Base-by-base conservation (phyloP, 2,888 invertebrate species). In the Tryphoninae sp. region DNA sequence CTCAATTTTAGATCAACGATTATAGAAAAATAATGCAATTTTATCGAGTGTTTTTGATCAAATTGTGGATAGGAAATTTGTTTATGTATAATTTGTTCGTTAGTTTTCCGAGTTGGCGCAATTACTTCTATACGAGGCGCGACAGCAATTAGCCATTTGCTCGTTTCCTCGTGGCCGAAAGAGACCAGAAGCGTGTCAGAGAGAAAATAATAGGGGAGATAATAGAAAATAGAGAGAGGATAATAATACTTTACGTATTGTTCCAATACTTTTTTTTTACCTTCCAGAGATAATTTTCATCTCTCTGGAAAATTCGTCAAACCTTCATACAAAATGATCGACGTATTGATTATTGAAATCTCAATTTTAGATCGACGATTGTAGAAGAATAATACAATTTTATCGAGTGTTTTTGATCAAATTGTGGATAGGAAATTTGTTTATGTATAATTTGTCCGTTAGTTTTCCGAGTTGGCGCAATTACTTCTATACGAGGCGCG, bases 61-160 rank as follows among this genome's bases (percentile, higher is more conserved):
- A 51, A 23, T 59, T 33, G 49, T 23, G 23, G 42, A 77, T 62
- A 53, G 42, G 40, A 53, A 64, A 33, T 62, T 2, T 53, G 33
- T 22, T 9, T 69, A 19, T 33, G 26, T 59, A 53, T 26, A 45
- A 3, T 53, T 7, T 7, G 26, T 51, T 6, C 53, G 9, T 16
- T 22, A 62, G 42, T n/a, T 76, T 62, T 62, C 40, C 40, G 33
- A 26, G 53, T 45, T 40, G 40, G 61, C 23, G 73, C 45, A 55
- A 78, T 78, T 73, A 78, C 73, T 73, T 62, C 59, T n/a, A 61
- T 59, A 45, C 19, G 53, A 55, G 61, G 67, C 49, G 59, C 78
- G 72, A 78, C 55, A 55, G 75, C 78, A 81, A 83, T 84, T 80
- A 84, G 76, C 80, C 22, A 78, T 78, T 83, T 78, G 62, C 78